Conservation (phyloP, 92 coral and sea anemone genomes). For the Epizoanthus scotinus region DNA sequence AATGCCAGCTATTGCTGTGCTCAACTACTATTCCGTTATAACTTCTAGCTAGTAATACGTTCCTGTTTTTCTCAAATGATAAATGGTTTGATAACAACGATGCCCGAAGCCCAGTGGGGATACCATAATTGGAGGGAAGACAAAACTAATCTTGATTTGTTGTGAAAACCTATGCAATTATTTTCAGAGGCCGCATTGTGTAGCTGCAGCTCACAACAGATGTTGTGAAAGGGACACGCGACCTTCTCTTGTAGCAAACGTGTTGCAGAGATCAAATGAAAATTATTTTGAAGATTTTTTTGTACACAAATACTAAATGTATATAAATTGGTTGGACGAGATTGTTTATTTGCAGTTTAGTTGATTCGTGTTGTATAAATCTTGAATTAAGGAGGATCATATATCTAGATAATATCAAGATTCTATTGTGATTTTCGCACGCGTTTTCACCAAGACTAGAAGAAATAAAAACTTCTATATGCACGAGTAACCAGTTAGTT, state of each 20-base stretch:
- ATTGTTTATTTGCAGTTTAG: conserved; percentile 27
- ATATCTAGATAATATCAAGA: not conserved
- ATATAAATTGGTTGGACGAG: not conserved
- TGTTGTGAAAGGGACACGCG: conserved; percentile 37
- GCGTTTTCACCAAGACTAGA: not conserved
- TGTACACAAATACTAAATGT: conserved; percentile 15
- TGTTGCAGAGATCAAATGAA: conserved; percentile 6
- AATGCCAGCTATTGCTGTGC: not conserved
- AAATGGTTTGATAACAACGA: conserved; percentile 4
- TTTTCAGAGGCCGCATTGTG: conserved; percentile 18
- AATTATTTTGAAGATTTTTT: conserved; percentile 8
- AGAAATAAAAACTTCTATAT: conserved; percentile 35
- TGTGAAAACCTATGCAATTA: conserved; percentile 9
- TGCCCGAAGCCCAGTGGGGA: not conserved
- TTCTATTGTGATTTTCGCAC: not conserved
- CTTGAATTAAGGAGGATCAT: not conserved
- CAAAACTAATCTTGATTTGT: not conserved
- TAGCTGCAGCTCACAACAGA: conserved; percentile 31
- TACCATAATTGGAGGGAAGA: not conserved
- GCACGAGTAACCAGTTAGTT: conserved; percentile 22
- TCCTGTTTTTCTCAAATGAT: not conserved
- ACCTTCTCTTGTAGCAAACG: not conserved
- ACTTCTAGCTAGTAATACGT: not conserved
- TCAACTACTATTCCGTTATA: not conserved
- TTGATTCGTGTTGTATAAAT: not conserved